Conservation (phyloP, 2,113 vertebrate genomes). For the Odocoileus hemionus region DNA sequence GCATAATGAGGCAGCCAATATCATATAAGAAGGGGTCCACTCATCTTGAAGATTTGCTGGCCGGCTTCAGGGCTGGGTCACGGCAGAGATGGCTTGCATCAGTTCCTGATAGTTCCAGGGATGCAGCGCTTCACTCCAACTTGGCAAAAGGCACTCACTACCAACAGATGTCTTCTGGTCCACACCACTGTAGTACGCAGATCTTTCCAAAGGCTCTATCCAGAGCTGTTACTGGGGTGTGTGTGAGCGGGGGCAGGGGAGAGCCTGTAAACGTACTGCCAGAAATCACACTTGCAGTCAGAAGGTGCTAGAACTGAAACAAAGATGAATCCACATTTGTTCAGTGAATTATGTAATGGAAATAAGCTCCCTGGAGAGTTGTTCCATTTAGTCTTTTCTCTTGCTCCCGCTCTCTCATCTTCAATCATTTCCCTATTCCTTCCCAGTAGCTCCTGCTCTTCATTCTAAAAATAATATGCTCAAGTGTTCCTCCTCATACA, state of each 20-base stretch:
- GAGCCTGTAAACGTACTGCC: background rate
- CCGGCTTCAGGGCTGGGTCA: background rate
- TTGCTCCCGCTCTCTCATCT: constrained; percentile 19
- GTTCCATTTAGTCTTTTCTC: constrained; percentile 23
- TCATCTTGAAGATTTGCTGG: constrained; percentile 45
- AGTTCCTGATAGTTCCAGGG: background rate
- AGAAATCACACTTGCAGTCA: background rate
- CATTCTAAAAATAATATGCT: constrained; percentile 41
- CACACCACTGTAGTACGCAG: too few species aligned
- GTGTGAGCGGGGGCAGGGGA: background rate
- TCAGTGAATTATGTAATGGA: constrained; percentile 28
- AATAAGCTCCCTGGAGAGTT: constrained; percentile 27
- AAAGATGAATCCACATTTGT: constrained; percentile 19
- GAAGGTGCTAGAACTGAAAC: background rate
- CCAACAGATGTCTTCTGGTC: background rate
- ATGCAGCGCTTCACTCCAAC: background rate
- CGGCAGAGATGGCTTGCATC: background rate
- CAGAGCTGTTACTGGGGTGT: background rate
- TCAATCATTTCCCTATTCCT: constrained; percentile 39
- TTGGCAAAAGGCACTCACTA: background rate
- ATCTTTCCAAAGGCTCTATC: background rate
- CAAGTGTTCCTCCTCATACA: background rate
- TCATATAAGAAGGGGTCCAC: constrained; percentile 30
- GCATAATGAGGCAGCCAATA: constrained; percentile 61
- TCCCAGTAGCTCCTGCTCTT: constrained; percentile 13